Conservation (phyloP, 1,140 invertebrate species). For the Tetragonula clypearis region DNA sequence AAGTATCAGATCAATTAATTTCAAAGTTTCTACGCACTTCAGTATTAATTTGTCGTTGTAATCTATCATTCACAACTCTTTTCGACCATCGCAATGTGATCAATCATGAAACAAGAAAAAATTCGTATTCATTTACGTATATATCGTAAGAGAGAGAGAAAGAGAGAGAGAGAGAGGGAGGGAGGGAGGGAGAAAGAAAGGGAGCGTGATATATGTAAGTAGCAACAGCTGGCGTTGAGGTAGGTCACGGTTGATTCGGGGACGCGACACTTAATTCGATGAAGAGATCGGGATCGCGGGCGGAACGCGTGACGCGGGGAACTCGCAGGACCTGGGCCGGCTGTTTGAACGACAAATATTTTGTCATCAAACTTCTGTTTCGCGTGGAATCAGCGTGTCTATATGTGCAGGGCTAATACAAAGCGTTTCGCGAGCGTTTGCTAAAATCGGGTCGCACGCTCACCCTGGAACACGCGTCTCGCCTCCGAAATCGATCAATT, state of each 20-base stretch:
- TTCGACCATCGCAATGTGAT: background rate
- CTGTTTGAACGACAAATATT: slow-evolving; percentile 83
- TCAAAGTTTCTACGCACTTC: too few relatives aligned
- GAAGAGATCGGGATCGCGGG: slow-evolving; percentile 43
- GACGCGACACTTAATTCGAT: slow-evolving; percentile 8
- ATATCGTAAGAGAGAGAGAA: background rate
- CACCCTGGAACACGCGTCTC: slow-evolving; percentile 16
- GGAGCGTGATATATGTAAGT: too few relatives aligned
- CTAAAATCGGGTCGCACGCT: slow-evolving; percentile 79
- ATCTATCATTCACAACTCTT: background rate
- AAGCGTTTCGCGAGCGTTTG: slow-evolving; percentile 81
- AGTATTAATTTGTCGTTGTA: too few relatives aligned
- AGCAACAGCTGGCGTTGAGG: slow-evolving; percentile 13
- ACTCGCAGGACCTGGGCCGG: slow-evolving; percentile 77
- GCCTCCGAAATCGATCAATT: background rate
- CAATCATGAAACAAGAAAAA: background rate
- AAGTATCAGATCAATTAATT: too few relatives aligned
- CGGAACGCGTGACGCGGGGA: slow-evolving; percentile 54
- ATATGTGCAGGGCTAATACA: slow-evolving; percentile 82
- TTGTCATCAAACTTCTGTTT: slow-evolving; percentile 82
- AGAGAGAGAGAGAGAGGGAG: background rate
- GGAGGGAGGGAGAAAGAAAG: too few relatives aligned
- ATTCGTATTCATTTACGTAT: background rate
- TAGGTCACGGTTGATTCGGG: background rate
- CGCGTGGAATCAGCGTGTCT: slow-evolving; percentile 79